Percentiles rank a stretch among this genome's conserved stretches.
Evolutionary conservation across 2,888 invertebrate genomes (phyloP).

Genomic region (Busseola fusca): DNA sequence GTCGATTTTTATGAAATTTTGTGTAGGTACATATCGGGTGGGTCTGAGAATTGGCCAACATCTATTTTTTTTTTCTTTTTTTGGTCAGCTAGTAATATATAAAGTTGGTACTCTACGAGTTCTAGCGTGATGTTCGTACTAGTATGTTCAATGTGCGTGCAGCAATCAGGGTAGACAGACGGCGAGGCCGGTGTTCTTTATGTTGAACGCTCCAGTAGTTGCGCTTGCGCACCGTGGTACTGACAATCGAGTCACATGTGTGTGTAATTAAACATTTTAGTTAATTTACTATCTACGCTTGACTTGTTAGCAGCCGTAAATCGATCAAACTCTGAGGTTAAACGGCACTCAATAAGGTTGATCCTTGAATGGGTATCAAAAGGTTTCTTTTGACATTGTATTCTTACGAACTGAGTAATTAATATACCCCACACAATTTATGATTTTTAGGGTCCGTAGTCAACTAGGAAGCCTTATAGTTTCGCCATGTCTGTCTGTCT

Average conservation of each 20-base stretch:
- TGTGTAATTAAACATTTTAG: background rate
- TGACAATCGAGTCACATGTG: background rate
- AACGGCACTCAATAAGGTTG: background rate
- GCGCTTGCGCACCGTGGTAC: slow-evolving; percentile 31
- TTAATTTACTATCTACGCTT: background rate
- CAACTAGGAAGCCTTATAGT: too few relatives aligned
- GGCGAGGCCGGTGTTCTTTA: slow-evolving; percentile 32
- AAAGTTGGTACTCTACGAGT: background rate
- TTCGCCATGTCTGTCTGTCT: too few relatives aligned
- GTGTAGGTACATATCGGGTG: too few relatives aligned
- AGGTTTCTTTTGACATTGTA: background rate
- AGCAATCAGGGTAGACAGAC: slow-evolving; percentile 50
- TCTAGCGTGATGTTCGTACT: slow-evolving; percentile 16
- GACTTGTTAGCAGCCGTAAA: background rate
- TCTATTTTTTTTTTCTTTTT: too few relatives aligned
- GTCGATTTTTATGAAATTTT: too few relatives aligned
- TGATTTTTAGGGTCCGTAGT: background rate
- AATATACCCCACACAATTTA: background rate
- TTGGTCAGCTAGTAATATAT: too few relatives aligned
- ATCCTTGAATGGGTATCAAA: background rate
- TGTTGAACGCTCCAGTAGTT: slow-evolving; percentile 39
- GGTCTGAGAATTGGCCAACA: too few relatives aligned
- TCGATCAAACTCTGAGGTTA: background rate
- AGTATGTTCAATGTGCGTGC: slow-evolving; percentile 43
- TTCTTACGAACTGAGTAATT: background rate